Percentiles rank a stretch among this genome's conserved stretches.
phyloP scores from a whole-genome alignment of 2,888 invertebrate species.

The Epirrhoe tristata region DNA sequence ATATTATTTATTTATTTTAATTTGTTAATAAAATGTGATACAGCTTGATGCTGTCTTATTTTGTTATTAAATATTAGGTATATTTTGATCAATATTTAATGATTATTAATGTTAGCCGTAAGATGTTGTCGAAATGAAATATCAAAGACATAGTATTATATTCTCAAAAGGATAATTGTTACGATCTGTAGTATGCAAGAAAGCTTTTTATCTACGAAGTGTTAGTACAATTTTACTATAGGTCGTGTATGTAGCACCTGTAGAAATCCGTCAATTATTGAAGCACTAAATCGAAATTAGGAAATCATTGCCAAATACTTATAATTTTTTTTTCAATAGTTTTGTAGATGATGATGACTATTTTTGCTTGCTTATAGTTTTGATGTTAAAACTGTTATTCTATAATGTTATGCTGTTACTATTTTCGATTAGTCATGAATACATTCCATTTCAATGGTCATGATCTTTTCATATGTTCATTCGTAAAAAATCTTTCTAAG shows the following conservation, averaged over 20 bases:
- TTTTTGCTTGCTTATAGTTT: slow-evolving; percentile 37
- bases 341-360: slow-evolving; percentile 3
- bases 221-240: slow-evolving; percentile 67
- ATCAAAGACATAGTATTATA: slow-evolving; percentile 63
- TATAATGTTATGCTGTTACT: slow-evolving; percentile 21
- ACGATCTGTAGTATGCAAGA: slow-evolving; percentile 55
- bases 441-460: slow-evolving; percentile 69
- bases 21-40: slow-evolving; percentile 73
- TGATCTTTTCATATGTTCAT: slow-evolving; percentile 10
- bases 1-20: slow-evolving; percentile 71
- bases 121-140: slow-evolving; percentile 71
- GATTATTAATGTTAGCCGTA: slow-evolving; percentile 61
- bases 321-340: background rate
- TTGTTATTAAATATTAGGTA: slow-evolving; percentile 60
- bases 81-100: slow-evolving; percentile 70
- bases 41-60: slow-evolving; percentile 76
- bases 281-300: slow-evolving; percentile 42
- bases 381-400: slow-evolving; percentile 29
- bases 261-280: slow-evolving; percentile 63
- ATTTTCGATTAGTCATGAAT: slow-evolving; percentile 42
- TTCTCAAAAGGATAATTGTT: slow-evolving; percentile 64
- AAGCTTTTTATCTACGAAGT: slow-evolving; percentile 56
- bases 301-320: slow-evolving; percentile 26
- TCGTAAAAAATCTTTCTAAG: slow-evolving; percentile 37
- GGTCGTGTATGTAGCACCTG: slow-evolving; percentile 57